Evolutionary conservation across 1,140 invertebrate genomes (phyloP).

Genomic region (Papilio machaon): DNA sequence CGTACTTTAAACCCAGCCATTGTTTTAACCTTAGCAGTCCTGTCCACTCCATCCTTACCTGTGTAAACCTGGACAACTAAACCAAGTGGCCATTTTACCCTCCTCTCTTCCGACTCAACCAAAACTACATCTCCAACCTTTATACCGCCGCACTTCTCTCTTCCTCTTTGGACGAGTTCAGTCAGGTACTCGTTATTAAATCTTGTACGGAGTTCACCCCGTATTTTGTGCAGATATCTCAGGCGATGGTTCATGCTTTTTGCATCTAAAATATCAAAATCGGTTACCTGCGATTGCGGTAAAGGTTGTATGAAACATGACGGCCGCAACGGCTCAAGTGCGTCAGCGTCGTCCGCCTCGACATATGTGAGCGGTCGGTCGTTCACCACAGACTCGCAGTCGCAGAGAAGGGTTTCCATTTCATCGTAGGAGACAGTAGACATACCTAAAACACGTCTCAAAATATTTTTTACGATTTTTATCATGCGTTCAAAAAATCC

Average conservation of each 20-base stretch:
- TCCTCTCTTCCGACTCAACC: background rate
- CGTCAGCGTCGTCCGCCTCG: background rate
- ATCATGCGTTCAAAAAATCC: constrained; percentile 36
- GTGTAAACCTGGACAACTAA: background rate
- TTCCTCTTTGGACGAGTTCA: background rate
- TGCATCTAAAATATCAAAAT: background rate
- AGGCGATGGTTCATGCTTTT: background rate
- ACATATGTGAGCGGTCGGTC: background rate
- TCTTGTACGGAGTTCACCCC: background rate
- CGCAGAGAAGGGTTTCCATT: background rate
- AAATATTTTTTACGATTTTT: constrained; percentile 33
- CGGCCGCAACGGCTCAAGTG: background rate
- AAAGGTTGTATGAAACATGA: background rate
- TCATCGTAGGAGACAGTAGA: constrained; percentile 1
- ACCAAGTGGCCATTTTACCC: background rate
- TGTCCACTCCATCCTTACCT: background rate
- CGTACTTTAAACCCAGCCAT: background rate
- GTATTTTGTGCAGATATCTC: background rate
- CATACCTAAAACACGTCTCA: constrained; percentile 20
- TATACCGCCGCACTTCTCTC: background rate
- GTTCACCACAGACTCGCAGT: no score
- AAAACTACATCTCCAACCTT: background rate
- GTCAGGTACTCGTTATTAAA: background rate
- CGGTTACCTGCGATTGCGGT: background rate
- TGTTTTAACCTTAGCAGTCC: background rate